Base-by-base conservation (phyloP, 1,140 invertebrate species). In the Solenopsis fugax region DNA sequence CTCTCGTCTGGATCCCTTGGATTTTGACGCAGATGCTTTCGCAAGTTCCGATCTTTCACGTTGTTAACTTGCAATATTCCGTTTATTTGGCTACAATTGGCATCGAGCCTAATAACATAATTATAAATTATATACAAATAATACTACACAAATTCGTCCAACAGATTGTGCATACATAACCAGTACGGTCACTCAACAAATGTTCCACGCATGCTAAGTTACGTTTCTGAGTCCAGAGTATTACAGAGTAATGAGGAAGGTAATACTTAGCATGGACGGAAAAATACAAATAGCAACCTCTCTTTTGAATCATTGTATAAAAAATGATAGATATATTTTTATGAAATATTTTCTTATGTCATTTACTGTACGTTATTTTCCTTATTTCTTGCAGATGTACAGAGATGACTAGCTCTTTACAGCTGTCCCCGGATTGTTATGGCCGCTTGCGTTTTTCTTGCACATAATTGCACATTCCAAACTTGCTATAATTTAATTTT, bases 111-210 rank as follows among this genome's bases (percentile, higher is more conserved):
- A 58, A 48, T 37, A 48, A 81, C 67, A 65, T 64, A 76, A 76
- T 41, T 58, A 45, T 78, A 78, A 78, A 64, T 81, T 50, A 86
- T 86, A 71, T 81, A 86, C 34, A 86, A 87, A 87, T 84, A 54
- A 84, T 65, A 73, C 41, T 72, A 78, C 41, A 78, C 10, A 81
- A 81, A 81, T 81, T 54, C 62, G 21, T 54, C 62, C 62, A 80
- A 52, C 62, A 69, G 16, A 67, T 81, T 41, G 48, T 69, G 65
- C 50, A 56, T 56, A 69, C 52, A 69, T 50, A 69, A 81, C 52
- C 65, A 21, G 54, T 45, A 71, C 29, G 41, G 12, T 71, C 29
- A 41, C 21, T 69, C 34, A 75, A 88, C 48, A 24, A 69, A 56
- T 62, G 29, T 64, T 54, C 52, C 56, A 65, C 34, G 12, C 65